Conservation (phyloP, 2,888 invertebrate species). For the Harpalus rubripes region DNA sequence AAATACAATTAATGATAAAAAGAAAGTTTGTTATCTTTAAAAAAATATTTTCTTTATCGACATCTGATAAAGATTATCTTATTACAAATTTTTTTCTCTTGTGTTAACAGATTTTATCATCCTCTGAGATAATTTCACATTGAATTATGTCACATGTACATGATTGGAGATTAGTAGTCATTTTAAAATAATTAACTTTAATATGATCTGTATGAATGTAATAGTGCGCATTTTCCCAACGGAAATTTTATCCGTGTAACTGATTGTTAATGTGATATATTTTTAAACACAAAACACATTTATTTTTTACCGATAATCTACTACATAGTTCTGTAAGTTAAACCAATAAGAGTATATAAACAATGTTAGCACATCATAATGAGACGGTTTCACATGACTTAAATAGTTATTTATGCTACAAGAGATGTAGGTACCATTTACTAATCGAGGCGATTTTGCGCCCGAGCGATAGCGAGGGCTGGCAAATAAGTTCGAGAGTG, state of each 20-base stretch:
- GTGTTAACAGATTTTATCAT: background rate
- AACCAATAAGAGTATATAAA: background rate
- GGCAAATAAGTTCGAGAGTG: too few relatives aligned
- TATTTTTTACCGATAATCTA: background rate
- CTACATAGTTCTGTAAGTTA: background rate
- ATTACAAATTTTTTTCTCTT: background rate
- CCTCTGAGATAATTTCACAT: background rate
- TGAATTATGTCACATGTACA: background rate
- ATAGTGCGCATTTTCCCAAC: background rate
- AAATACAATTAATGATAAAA: background rate
- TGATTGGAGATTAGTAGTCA: background rate
- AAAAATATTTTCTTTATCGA: background rate
- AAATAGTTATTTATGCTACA: too few relatives aligned
- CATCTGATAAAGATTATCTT: background rate
- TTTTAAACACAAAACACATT: background rate
- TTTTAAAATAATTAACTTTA: constrained; percentile 4
- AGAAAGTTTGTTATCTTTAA: background rate
- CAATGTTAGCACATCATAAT: too few relatives aligned
- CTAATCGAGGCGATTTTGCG: too few relatives aligned
- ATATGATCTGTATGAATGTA: background rate
- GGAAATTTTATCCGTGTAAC: background rate
- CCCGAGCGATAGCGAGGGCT: too few relatives aligned
- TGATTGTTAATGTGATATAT: background rate
- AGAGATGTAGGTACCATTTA: too few relatives aligned
- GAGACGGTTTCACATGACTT: too few relatives aligned